Base-by-base conservation (phyloP, 2,888 invertebrate genomes). In the Beris chalybata region DNA sequence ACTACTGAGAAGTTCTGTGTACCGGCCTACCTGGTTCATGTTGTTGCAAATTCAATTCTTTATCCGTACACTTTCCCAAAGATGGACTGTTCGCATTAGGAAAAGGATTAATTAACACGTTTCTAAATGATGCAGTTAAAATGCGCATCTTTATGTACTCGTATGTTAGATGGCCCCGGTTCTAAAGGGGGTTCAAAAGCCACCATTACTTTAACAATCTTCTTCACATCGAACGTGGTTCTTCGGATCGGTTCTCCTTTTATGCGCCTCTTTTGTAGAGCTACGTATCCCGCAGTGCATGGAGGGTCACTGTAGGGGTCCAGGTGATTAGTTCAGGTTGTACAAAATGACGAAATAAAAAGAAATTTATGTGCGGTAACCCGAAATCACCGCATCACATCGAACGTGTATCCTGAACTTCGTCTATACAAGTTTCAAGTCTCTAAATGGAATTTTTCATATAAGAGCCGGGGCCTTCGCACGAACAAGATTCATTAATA, bases 311-410 rank as follows among this genome's bases (percentile, higher is more conserved):
- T 54, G 64, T 64, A 58, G 70, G 68, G 69, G 61, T 61, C 66
- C 69, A 66, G 67, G 67, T 70, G 70, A 70, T 70, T 70, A 70
- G 69, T 68, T 69, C 70, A 68, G 68, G 69, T 65, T 66, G 65
- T 66, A 66, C 59, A 64, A 65, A 65, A 66, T 29, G 31, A 53
- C 53, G 53, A 53, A 53, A 53, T 53, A 53, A 53, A 66, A 53
- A 53, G 53, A 53, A 53, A 53, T 53, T 53, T 53, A 53, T 53
- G 53, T 53, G 53, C 53, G 53, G 53, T 53, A 53, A 53, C 53
- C 53, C 53, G 53, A 53, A 53, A 53, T 30, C 53, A 53, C 31
- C 30, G 30, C 38, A 38, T 38, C 38, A 38, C 9, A 38, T 38
- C 5, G 7, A 38, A 5, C n/a, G 53, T 30, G 53, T 30, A 53